Evolutionary conservation across 1,140 invertebrate species (phyloP).

Genomic region (Heterodera schachtii): DNA sequence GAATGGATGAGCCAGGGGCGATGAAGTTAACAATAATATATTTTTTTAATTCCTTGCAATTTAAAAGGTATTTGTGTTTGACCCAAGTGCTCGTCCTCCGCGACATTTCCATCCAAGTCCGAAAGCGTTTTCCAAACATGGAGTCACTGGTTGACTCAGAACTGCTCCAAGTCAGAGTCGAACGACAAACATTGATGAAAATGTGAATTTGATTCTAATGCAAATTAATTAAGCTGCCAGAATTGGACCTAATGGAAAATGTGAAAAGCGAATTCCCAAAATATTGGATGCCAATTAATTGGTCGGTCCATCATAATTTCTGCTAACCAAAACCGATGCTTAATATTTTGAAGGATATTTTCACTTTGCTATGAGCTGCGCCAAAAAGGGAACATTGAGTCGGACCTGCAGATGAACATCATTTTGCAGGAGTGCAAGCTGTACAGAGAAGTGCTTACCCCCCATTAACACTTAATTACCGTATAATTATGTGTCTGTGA

Average conservation of each 20-base stretch:
- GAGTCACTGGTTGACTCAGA: conserved; percentile 83
- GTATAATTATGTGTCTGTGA: no score
- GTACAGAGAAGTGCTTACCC: conserved; percentile 28
- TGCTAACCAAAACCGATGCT: conserved; percentile 10
- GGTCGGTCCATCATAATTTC: conserved; percentile 17
- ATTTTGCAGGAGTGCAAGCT: conserved; percentile 32
- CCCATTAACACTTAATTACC: background rate
- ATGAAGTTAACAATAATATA: background rate
- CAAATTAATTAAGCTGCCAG: conserved; percentile 36
- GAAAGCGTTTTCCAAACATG: conserved; percentile 79
- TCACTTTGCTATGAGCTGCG: conserved; percentile 19
- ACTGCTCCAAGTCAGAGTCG: conserved; percentile 4
- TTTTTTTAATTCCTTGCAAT: background rate
- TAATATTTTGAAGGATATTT: conserved; percentile 33
- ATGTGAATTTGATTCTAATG: background rate
- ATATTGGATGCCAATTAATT: conserved; percentile 47
- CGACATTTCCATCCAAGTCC: conserved; percentile 83
- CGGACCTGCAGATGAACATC: conserved; percentile 40
- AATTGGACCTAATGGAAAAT: conserved; percentile 44
- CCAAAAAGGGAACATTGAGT: conserved; percentile 29
- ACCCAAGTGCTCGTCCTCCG: conserved; percentile 74
- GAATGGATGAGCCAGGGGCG: background rate
- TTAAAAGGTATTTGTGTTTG: conserved; percentile 71
- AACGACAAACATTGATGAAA: background rate
- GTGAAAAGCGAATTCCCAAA: conserved; percentile 34